Base-by-base conservation (phyloP, 2,113 vertebrate genomes). In the Geococcyx californianus region DNA sequence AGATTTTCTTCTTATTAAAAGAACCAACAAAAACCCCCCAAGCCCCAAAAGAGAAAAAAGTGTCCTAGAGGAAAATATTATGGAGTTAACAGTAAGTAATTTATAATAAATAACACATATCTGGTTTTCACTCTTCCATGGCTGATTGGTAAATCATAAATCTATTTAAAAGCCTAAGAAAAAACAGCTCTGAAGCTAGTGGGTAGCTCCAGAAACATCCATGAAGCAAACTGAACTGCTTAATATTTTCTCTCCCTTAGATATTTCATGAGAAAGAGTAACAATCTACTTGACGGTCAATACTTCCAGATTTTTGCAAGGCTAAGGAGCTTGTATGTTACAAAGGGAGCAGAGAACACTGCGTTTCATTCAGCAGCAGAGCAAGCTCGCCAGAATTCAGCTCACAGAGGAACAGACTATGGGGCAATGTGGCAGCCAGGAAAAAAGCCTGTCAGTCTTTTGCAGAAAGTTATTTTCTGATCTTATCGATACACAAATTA, bases 401-500 rank as follows among this genome's bases (percentile, higher is more conserved):
- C 19, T 68, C 51, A 26, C 13, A n/a, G 44, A 40, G 40, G 21
- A 90, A n/a, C 3, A 59, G 31, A 18, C 33, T 54, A 13, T 4
- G 3, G 40, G 42, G 15, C 36, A 76, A 69, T 1, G 8, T 70
- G 59, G 66, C 38, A 95, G 24, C 20, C 51, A 75, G 52, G 45
- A 91, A 47, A 11, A 11, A 85, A 89, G 5, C 21, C 33, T 83
- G 45, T 52, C 75, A 93, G 11, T 47, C 66, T 59, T 83, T 69
- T 74, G 55, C 7, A 75, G 59, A 67, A 89, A 74, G 29, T 74
- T 74, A 47, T 87, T 87, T 64, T 83, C 42, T 95, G 51, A 33
- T 86, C n/a, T 83, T 83, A 90, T 44, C 55, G 18, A 78, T 59
- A 36, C 55, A 83, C 24, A 78, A 84, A 78, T 78, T 87, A 83